Conservation (phyloP, 2,113 vertebrate genomes). For the Planiliza haematocheilus region DNA sequence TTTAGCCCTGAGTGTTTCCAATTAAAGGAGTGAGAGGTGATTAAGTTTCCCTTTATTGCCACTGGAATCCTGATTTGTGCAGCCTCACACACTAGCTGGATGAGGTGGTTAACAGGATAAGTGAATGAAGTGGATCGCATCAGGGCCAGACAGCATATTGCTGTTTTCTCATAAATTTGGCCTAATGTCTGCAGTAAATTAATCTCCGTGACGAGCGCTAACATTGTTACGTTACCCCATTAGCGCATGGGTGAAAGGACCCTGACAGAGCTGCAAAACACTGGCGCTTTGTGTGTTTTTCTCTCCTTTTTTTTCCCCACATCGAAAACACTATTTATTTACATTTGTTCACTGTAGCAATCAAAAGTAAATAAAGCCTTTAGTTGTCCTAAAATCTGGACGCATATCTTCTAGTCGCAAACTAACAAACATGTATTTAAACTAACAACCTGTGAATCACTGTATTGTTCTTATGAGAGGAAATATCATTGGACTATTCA, state of each 20-base stretch:
- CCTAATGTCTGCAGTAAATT: conserved; percentile 33
- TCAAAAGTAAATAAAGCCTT: no score
- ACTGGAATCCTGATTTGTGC: conserved; percentile 25
- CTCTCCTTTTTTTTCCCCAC: not conserved
- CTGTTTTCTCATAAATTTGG: conserved; percentile 31
- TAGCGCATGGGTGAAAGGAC: conserved; percentile 16
- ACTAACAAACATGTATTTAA: no score
- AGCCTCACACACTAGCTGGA: conserved; percentile 14
- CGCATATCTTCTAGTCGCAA: no score
- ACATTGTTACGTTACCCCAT: conserved; percentile 35
- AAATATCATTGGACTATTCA: no score
- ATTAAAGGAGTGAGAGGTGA: conserved; percentile 29
- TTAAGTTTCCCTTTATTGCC: conserved; percentile 14
- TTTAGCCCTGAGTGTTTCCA: conserved; percentile 16
- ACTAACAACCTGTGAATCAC: no score
- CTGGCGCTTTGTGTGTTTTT: not conserved
- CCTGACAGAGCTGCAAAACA: not conserved
- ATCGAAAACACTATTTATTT: not conserved
- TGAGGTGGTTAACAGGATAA: conserved; percentile 39
- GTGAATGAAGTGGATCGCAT: conserved; percentile 50
- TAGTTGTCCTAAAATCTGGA: no score
- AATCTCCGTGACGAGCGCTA: conserved; percentile 19
- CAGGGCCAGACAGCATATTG: conserved; percentile 22
- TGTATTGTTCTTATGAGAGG: no score
- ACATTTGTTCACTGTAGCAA: no score